Conservation (phyloP, 2,797 vertebrate genomes). For the Acomys russatus region DNA sequence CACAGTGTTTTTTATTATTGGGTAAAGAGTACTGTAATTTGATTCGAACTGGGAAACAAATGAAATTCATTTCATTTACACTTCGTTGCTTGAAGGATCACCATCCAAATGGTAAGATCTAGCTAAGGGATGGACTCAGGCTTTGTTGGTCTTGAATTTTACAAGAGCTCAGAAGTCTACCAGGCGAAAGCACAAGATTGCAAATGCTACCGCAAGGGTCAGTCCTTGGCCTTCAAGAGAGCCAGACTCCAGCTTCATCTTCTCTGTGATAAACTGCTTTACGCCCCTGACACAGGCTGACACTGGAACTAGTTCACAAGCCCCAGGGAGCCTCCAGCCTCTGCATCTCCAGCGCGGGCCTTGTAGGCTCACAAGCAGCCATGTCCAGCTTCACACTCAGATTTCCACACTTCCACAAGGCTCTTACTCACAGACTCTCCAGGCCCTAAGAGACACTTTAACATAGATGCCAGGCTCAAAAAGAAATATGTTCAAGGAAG, state of each 20-base stretch:
- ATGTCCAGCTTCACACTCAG: background rate
- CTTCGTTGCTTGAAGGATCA: background rate
- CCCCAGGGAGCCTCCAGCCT: background rate
- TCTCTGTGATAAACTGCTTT: background rate
- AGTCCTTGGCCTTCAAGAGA: background rate
- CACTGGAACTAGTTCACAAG: background rate
- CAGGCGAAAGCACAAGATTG: conserved; percentile 30
- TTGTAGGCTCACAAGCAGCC: no score
- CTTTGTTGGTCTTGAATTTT: conserved; percentile 37
- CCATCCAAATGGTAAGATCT: conserved; percentile 32
- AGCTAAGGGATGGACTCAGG: background rate
- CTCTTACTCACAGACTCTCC: background rate
- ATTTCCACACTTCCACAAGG: background rate
- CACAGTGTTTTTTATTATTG: background rate
- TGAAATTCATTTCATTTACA: conserved; percentile 44
- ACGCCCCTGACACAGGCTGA: background rate
- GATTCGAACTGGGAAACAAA: conserved; percentile 25
- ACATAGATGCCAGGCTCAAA: background rate
- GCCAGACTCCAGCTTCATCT: conserved; percentile 3
- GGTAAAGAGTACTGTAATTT: conserved; percentile 30
- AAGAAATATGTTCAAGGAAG: background rate
- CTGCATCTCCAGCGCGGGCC: no score
- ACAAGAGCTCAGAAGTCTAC: background rate
- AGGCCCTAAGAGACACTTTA: background rate
- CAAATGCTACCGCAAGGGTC: background rate